A percentile compares a stretch with the other conserved stretches of the same genome.
Conservation (phyloP, 2,113 vertebrate genomes). For the Clarias magur region DNA sequence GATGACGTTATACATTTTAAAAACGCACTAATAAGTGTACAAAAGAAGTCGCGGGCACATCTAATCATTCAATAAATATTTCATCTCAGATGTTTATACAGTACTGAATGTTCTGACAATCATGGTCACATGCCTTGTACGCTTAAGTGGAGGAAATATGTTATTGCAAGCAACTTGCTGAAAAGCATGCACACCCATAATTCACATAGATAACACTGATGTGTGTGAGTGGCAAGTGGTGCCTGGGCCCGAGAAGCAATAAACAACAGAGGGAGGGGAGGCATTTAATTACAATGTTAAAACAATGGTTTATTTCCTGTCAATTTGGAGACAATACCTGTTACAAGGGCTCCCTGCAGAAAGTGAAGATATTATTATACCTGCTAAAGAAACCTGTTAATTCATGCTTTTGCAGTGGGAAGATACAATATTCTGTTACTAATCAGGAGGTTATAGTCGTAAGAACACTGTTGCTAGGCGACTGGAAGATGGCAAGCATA, state of each 20-base stretch:
- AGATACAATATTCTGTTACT: not conserved
- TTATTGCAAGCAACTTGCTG: not conserved
- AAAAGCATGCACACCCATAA: not conserved
- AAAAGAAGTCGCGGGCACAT: too few relatives aligned
- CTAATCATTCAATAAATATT: not conserved
- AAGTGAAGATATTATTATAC: not conserved
- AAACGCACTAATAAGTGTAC: too few relatives aligned
- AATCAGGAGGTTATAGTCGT: not conserved
- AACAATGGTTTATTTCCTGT: not conserved
- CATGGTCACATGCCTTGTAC: not conserved
- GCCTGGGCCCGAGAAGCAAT: conserved; percentile 8
- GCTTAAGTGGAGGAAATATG: not conserved
- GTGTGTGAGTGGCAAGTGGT: not conserved
- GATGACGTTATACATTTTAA: too few relatives aligned
- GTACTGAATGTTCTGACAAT: not conserved
- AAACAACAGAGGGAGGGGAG: not conserved
- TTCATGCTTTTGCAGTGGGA: not conserved
- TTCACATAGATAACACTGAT: not conserved
- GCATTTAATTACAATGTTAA: not conserved
- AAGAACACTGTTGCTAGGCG: conserved; percentile 3
- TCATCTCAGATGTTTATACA: not conserved
- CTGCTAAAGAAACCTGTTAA: not conserved
- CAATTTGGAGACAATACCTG: not conserved
- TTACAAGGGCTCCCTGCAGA: not conserved
- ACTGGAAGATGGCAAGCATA: not conserved